Evolutionary conservation across 2,113 vertebrate species (phyloP), one percentile per base, ranked within the genome.

Genomic region (Edolisoma coerulescens): DNA sequence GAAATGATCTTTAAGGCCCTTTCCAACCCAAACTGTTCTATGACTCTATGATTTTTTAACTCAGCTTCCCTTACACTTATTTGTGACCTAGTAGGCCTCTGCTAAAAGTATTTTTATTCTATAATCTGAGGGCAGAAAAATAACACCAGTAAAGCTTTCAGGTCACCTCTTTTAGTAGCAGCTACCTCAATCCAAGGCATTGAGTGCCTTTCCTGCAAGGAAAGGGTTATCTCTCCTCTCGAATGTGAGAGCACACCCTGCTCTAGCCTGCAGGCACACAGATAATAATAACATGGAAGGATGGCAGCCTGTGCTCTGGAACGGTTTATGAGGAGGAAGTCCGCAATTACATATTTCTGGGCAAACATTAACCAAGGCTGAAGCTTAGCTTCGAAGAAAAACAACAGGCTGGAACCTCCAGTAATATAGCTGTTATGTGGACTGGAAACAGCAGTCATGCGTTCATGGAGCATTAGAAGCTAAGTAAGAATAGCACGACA

Each of bases 321-420:
- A 98, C 97, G 95, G 98, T 98, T 99, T 98, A 98, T 98, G 98
- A 98, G 97, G 98, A 98, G 98, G 98, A 99, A 98, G 98, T 98
- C 98, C 83, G 79, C 98, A 98, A 98, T 99, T 98, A 98, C 98
- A 98, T 98, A 98, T 98, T 98, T 98, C 98, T 98, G 98, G 98
- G 98, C 98, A 99, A 99, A 99, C 98, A 98, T 98, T 98, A 99
- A 99, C 99, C 98, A 97, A 97, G 97, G 97, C 96, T 95, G 97
- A 97, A 98, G 97, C 97, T 95, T 96, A 98, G 97, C 97, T 97
- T 98, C 84, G 94, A 95, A 98, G 97, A 94, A 96, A 97, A 98
- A 97, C 95, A 98, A 95, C 96, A 96, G 97, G 81, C 96, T 97
- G 96, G 95, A 94, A 95, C 79, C 97, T 97, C 91, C 95, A 95